Evolutionary conservation across 2,113 vertebrate species (phyloP), one percentile per base, ranked within the genome.

Genomic region (Marcusenius ussheri): DNA sequence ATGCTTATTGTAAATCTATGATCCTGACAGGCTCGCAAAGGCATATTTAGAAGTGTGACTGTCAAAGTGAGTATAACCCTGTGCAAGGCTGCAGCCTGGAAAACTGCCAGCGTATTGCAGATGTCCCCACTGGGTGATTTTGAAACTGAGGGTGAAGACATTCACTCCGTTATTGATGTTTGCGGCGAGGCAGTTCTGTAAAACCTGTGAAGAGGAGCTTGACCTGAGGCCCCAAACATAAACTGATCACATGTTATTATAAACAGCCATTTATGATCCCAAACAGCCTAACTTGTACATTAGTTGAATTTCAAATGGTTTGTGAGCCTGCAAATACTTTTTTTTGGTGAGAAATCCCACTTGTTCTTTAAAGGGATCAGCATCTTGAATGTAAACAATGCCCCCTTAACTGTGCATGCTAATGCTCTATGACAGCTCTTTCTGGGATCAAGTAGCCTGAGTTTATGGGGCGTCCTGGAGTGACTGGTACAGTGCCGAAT

Each of bases 181-280:
- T 94, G 94, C 87, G 93, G 94, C 92, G 83, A 47, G 89, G 89
- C 91, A 93, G 92, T 95, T 95, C 93, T 94, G 94, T 93, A 94
- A 95, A 91, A 66, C 83, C 46, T 45, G 45, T n/a, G 62, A 11
- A 56, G 46, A 31, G 0, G 24, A 70, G 31, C 91, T 93, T 93
- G 7, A n/a, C n/a, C 17, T 10, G 19, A 47, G 42, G 24, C 21
- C 24, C 2, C 45, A 46, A 84, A n/a, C 45, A n/a, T 3, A 47
- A n/a, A 84, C 9, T 24, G 45, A 7, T 84, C 39, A 10, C 45
- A n/a, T 84, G 8, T 45, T 84, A 47, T 46, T 42, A 46, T 45
- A 42, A 47, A n/a, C 31, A 39, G 15, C 15, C 70, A 39, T 77
- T 77, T 35, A n/a, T 39, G 1, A 80, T 80, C 53, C 5, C 53